These are phyloP conservation scores for Drosophila ustulata DNA, from an alignment of 2,888 invertebrate genomes.

Conservation along the genomic window DNA sequence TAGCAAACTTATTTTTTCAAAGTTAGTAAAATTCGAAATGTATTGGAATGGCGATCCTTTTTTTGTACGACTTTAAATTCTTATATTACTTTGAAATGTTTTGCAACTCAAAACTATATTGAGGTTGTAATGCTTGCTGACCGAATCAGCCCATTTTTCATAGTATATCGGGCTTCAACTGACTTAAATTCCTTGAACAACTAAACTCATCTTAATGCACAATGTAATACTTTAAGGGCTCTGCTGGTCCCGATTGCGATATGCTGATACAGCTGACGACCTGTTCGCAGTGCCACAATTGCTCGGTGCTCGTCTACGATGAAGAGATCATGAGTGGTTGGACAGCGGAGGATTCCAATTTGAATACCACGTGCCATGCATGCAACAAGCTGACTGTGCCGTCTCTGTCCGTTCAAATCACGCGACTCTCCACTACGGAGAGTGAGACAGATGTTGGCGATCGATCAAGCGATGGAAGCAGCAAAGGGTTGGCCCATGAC, in stretches of 20 bases:
- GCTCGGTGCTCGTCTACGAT: slow-evolving; percentile 95
- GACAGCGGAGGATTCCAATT: slow-evolving; percentile 98
- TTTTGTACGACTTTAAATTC: no score
- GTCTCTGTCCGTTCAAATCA: slow-evolving; percentile 90
- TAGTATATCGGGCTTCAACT: no score
- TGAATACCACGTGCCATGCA: slow-evolving; percentile 97
- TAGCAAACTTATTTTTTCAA: no score
- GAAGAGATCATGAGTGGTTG: slow-evolving; percentile 99
- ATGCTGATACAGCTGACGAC: slow-evolving; percentile 89
- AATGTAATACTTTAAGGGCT: neutral
- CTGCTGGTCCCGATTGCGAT: slow-evolving; percentile 83
- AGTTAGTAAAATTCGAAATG: no score
- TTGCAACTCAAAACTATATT: neutral
- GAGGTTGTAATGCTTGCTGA: neutral
- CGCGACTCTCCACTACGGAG: slow-evolving; percentile 79
- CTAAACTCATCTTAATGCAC: no score
- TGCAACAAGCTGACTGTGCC: slow-evolving; percentile 96
- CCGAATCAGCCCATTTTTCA: neutral
- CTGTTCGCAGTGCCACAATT: slow-evolving; percentile 96
- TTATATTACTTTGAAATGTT: no score
- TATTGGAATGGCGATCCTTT: no score
- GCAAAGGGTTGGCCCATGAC: slow-evolving; percentile 84
- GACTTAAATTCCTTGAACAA: no score
- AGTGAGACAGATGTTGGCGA: slow-evolving; percentile 17
- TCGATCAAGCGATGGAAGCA: neutral